Evolutionary conservation across 2,797 vertebrate species (phyloP).

Genomic region (Gymnoscopelus microlampas): DNA sequence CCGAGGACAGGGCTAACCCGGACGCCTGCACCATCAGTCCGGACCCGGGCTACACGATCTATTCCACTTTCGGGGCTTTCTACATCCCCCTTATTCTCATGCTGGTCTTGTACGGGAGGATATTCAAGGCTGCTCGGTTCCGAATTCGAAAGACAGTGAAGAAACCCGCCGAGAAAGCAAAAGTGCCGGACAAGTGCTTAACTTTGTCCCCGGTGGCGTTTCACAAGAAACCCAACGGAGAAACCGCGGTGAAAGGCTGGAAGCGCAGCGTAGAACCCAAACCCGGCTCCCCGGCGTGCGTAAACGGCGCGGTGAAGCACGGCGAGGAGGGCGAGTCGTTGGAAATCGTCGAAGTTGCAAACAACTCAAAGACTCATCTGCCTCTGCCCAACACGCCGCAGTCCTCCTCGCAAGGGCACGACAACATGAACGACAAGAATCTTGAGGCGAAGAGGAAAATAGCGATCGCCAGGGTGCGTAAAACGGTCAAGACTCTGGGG

Average conservation of each 20-base stretch:
- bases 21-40: slow-evolving; percentile 96
- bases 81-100: slow-evolving; percentile 96
- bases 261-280: slow-evolving; percentile 79
- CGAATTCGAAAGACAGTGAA: slow-evolving; percentile 94
- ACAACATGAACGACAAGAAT: slow-evolving; percentile 86
- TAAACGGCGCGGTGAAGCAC: slow-evolving; percentile 88
- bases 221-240: slow-evolving; percentile 84
- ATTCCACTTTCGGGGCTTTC: slow-evolving; percentile 98
- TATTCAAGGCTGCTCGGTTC: slow-evolving; percentile 94
- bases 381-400: slow-evolving; percentile 82
- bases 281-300: slow-evolving; percentile 71
- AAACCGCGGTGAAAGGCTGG: slow-evolving; percentile 79
- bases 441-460: slow-evolving; percentile 90
- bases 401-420: slow-evolving; percentile 73
- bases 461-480: slow-evolving; percentile 92
- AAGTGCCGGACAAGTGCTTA: slow-evolving; percentile 76
- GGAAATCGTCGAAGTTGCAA: slow-evolving; percentile 90
- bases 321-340: slow-evolving; percentile 85
- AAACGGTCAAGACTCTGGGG: slow-evolving; percentile 96
- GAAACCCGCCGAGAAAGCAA: slow-evolving; percentile 83
- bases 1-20: slow-evolving; percentile 92
- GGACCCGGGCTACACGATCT: slow-evolving; percentile 96
- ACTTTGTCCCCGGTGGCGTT: slow-evolving; percentile 80
- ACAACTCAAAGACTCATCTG: slow-evolving; percentile 87
- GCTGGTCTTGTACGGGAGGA: slow-evolving; percentile 94